Base-by-base conservation (phyloP, 2,797 vertebrate genomes). In the Leontopithecus rosalia region DNA sequence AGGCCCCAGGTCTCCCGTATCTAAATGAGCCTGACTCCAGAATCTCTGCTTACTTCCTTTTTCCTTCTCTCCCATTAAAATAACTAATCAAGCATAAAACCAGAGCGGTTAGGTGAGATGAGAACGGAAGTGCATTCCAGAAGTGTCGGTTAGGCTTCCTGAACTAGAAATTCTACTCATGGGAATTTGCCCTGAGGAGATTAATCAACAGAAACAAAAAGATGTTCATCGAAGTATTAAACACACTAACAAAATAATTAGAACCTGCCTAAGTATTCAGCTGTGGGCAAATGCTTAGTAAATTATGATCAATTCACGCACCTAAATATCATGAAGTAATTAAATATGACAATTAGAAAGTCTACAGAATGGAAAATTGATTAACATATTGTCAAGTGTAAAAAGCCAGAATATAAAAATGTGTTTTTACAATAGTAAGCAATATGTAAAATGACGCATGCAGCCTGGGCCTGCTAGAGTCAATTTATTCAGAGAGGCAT, bases 161-260 rank as follows among this genome's bases (percentile, higher is more conserved):
- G 39, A 75, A 81, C 94, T 85, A 58, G 88, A 89, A 94, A 82
- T 87, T 61, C 80, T 15, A 58, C 55, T 61, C 3, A 0, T 55
- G 39, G 88, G 75, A 88, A 81, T 93, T 95, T 84, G 88, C 85
- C 83, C 94, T 58, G 52, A 76, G 82, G 61, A 89, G 79, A 87
- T 94, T 75, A 89, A 96, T 91, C 58, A 86, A n/a, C 61, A 84
- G 94, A 85, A 76, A 50, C 33, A 94, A 87, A 73, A 88, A 70
- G 55, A 97, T 57, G 28, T 55, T 88, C 87, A 48, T 1, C 39
- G 57, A 80, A 72, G 87, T 70, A 28, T 88, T 96, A 93, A 81
- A 41, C 50, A 46, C 33, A 73, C 86, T 91, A 96, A 97, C 89
- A 94, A 94, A 97, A 90, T 96, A 96, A 96, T 96, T 93, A 79